Percentiles rank a stretch among this genome's conserved stretches.
Evolutionary conservation across 2,113 vertebrate species (phyloP).

Genomic region (Nothoprocta pentlandii): DNA sequence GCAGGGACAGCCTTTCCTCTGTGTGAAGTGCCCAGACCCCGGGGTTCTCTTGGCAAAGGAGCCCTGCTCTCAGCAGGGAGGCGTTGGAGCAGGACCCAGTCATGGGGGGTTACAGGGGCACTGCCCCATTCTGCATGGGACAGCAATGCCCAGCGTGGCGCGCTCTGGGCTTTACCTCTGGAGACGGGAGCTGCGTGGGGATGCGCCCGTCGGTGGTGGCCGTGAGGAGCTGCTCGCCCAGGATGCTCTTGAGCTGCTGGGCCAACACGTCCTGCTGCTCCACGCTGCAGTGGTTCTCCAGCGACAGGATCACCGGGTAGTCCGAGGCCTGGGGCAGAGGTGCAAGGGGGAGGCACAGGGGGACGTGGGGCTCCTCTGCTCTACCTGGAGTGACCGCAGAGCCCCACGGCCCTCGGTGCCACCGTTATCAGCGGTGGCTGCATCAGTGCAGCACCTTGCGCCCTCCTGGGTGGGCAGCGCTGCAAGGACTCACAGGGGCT

Average conservation of each 20-base stretch:
- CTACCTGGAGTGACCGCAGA: not conserved
- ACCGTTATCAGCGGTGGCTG: no score
- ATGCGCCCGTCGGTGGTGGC: constrained; percentile 75
- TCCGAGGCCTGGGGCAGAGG: constrained; percentile 79
- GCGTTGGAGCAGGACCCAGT: not conserved
- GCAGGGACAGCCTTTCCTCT: not conserved
- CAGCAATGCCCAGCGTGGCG: not conserved
- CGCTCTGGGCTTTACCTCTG: constrained; percentile 80
- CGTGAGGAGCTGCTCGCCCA: constrained; percentile 86
- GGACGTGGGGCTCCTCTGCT: not conserved
- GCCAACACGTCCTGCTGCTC: constrained; percentile 89
- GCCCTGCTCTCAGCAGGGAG: not conserved
- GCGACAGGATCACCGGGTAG: constrained; percentile 90
- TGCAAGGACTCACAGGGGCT: not conserved
- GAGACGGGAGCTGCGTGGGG: constrained; percentile 85
- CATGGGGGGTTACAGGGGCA: not conserved
- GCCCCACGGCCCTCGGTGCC: no score
- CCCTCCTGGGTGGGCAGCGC: not conserved
- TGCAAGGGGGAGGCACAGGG: not conserved
- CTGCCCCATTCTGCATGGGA: not conserved
- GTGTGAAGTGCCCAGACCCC: not conserved
- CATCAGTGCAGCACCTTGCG: no score
- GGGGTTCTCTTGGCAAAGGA: not conserved
- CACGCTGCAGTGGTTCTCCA: constrained; percentile 93
- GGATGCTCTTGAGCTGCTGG: constrained; percentile 82